Base-by-base conservation (phyloP, 23 tunicate genomes). In the Trididemnum miniatum region DNA sequence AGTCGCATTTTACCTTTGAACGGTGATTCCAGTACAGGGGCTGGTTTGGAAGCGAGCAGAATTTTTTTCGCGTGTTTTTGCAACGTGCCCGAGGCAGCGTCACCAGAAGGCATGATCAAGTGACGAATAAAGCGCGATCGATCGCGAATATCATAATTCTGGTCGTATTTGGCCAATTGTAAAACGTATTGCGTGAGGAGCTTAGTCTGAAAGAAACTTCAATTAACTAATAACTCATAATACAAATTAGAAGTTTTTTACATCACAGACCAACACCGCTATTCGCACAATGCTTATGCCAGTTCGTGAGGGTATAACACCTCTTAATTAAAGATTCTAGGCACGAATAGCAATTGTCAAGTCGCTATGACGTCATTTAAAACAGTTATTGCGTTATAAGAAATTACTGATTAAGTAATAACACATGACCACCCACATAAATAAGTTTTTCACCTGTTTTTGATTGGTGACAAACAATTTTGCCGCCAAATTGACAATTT, bases 1-100 rank as follows among this genome's bases (percentile, higher is more conserved):
- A n/a, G n/a, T n/a, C n/a, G n/a, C n/a, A n/a, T n/a, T n/a, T n/a
- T 69, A 88, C 98, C 94, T 88, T 88, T 88, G 66, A 93, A 93
- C 15, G 93, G 98, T n/a, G 98, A 93, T 77, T 93, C 98, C 59
- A 93, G 59, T 7, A 93, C 98, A 2, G 98, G 98, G 39, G 98
- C 98, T 20, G 98, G 98, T 79, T 93, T 93, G 54, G 98, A 77
- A 26, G 94, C 84, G 59, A 93, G 93, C 31, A 93, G 80, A 29
- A 93, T 93, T 59, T 93, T 93, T 66, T 93, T 93, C 72, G 98
- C 98, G 77, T 93, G 87, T 62, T 93, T 93, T 20, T 85, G 93
- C 1, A 93, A 65, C 32, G 32, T 37, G 28, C 88, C 98, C 1
- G 71, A 38, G 4, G 59, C 85, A 27, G 40, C 85, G 62, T 76